Percentiles rank a stretch among this genome's conserved stretches.
phyloP scores from a whole-genome alignment of 2,797 vertebrate genomes.

The Crypturellus tataupa region DNA sequence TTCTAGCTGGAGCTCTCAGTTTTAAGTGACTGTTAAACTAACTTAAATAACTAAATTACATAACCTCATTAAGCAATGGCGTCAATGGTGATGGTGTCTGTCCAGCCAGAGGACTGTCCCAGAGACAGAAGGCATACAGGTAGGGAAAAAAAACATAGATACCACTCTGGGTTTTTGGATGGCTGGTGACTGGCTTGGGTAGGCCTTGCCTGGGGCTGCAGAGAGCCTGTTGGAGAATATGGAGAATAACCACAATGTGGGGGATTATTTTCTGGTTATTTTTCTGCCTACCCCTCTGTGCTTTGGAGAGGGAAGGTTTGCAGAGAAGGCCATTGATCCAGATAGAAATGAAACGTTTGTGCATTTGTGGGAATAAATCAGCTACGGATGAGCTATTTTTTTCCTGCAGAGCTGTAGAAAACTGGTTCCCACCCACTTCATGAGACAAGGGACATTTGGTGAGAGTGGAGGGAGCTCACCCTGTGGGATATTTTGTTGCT shows the following conservation, averaged over 20 bases:
- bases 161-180: accelerated
- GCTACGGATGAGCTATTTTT: neutral
- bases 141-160: neutral
- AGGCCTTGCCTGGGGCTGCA: neutral
- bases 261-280: neutral
- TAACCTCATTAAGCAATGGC: neutral
- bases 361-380: neutral
- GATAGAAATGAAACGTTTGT: neutral
- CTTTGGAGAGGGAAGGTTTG: neutral
- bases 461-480: neutral
- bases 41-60: neutral
- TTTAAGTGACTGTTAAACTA: neutral
- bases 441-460: neutral
- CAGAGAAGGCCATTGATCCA: neutral
- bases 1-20: neutral
- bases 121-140: neutral
- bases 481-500: neutral
- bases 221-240: too few species aligned
- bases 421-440: neutral
- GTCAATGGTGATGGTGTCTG: neutral
- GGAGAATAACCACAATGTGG: neutral
- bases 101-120: neutral
- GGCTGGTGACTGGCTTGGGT: too few species aligned
- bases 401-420: neutral
- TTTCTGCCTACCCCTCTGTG: neutral